Conservation (phyloP, 2,113 vertebrate species). For the Axis porcinus region DNA sequence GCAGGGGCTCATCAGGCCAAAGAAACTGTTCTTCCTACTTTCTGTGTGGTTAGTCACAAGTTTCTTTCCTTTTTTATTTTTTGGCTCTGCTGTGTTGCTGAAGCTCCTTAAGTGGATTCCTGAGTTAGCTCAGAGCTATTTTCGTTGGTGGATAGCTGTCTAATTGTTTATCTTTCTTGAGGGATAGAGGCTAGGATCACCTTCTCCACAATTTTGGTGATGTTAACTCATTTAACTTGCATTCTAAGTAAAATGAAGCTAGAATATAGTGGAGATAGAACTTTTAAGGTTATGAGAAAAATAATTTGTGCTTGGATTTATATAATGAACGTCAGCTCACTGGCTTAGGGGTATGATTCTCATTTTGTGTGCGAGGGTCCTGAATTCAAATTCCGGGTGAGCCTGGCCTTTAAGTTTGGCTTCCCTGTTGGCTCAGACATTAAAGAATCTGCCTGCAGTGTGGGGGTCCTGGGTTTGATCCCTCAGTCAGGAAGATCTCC, state of each 20-base stretch:
- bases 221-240: not conserved
- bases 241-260: not conserved
- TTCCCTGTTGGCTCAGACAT: not conserved
- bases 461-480: not conserved
- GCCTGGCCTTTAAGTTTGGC: not conserved
- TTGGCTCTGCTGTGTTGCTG: not conserved
- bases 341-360: not conserved
- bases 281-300: not conserved
- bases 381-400: not conserved
- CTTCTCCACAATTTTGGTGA: not conserved
- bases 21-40: not conserved
- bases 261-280: not conserved
- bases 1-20: not conserved
- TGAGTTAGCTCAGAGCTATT: not conserved
- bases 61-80: not conserved
- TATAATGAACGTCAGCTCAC: not conserved
- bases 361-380: not conserved
- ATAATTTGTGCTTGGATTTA: not conserved
- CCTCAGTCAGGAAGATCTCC: not conserved
- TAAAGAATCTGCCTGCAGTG: not conserved
- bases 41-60: not conserved
- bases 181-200: not conserved
- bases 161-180: not conserved
- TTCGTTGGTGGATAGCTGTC: not conserved
- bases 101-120: not conserved